Percentiles rank a stretch among this genome's conserved stretches.
Evolutionary conservation across 2,113 vertebrate genomes (phyloP).

Genomic region (Salvelinus alpinus): DNA sequence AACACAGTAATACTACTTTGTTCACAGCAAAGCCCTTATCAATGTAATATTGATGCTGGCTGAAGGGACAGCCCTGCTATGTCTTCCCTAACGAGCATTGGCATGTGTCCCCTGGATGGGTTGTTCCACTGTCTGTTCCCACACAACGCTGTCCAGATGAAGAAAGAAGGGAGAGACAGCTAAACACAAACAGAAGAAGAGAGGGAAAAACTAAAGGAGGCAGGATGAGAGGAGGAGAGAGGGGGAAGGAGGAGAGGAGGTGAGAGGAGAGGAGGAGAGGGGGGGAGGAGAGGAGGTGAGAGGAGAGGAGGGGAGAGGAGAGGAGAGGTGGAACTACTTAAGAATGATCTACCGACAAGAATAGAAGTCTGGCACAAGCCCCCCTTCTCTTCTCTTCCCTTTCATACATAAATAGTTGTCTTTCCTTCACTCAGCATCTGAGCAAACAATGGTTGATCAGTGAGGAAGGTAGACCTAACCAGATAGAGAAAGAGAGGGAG

Average conservation of each 20-base stretch:
- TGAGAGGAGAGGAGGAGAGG: slow-evolving; percentile 26
- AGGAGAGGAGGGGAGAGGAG: too few relatives aligned
- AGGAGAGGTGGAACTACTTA: slow-evolving; percentile 39
- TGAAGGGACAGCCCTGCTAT: slow-evolving; percentile 44
- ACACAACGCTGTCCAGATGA: slow-evolving; percentile 51
- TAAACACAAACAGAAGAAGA: neutral
- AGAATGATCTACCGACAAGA: slow-evolving; percentile 55
- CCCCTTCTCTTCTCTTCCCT: slow-evolving; percentile 23
- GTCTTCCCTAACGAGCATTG: slow-evolving; percentile 60
- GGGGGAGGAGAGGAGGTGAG: neutral
- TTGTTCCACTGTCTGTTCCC: slow-evolving; percentile 61
- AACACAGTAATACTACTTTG: slow-evolving; percentile 9
- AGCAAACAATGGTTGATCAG: slow-evolving; percentile 73
- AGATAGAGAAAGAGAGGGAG: slow-evolving; percentile 59
- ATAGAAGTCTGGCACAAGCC: slow-evolving; percentile 28
- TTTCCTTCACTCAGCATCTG: slow-evolving; percentile 34
- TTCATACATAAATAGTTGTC: slow-evolving; percentile 70
- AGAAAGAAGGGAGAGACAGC: slow-evolving; percentile 35
- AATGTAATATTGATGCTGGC: slow-evolving; percentile 33
- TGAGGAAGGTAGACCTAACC: slow-evolving; percentile 58
- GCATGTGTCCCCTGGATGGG: slow-evolving; percentile 56
- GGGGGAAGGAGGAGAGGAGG: slow-evolving; percentile 35
- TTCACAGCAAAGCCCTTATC: slow-evolving; percentile 46
- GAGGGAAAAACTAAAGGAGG: neutral
- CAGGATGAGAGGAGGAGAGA: slow-evolving; percentile 29